A percentile compares a stretch with the other conserved stretches of the same genome.
Evolutionary conservation across 1,140 invertebrate species (phyloP).

Genomic region (Megalonaias nervosa): DNA sequence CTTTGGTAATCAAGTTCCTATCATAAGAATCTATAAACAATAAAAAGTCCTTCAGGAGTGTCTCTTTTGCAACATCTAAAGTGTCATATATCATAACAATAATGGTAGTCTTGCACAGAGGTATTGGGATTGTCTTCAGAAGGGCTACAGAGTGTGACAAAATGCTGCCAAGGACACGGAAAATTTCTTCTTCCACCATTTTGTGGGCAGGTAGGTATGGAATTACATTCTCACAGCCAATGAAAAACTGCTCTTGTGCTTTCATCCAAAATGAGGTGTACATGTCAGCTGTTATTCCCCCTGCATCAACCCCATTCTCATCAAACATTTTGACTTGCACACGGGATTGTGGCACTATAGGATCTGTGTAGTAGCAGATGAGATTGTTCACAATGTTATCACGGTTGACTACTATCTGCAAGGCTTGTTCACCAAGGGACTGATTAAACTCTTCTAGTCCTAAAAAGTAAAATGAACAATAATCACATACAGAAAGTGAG

Average conservation of each 20-base stretch:
- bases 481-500: no score
- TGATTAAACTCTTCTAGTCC: background rate
- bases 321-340: constrained; percentile 3
- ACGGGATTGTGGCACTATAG: constrained; percentile 4
- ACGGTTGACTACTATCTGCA: background rate
- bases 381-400: constrained; percentile 17
- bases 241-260: constrained; percentile 11
- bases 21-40: constrained; percentile 12
- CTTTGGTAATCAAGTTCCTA: constrained; percentile 3
- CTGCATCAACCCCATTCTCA: constrained; percentile 1
- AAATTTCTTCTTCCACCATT: background rate
- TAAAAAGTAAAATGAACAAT: background rate
- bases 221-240: constrained; percentile 1
- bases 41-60: constrained; percentile 11
- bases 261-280: constrained; percentile 16
- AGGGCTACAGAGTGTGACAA: constrained; percentile 15
- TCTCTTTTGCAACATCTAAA: constrained; percentile 4
- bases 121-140: constrained; percentile 6
- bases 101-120: constrained; percentile 13
- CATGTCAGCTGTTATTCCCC: constrained; percentile 14
- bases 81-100: constrained; percentile 23
- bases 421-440: background rate
- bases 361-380: constrained; percentile 13
- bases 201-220: constrained; percentile 12
- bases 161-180: constrained; percentile 15